Percentiles rank a stretch among this genome's conserved stretches.
Evolutionary conservation across 2,113 vertebrate species (phyloP).

Genomic region (human (Homo sapiens)): DNA sequence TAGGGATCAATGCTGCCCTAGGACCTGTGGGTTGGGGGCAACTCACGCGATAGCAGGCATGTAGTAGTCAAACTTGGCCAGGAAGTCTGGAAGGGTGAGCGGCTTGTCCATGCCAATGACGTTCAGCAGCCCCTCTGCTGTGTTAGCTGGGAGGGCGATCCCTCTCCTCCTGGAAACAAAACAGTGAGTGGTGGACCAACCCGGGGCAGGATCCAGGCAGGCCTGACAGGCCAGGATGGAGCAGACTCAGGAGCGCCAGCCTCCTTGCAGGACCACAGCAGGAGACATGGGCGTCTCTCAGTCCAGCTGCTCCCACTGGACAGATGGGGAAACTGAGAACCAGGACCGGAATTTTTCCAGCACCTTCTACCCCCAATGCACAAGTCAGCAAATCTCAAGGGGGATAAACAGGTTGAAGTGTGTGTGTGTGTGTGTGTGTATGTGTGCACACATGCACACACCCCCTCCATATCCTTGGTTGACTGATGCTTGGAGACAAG

Average conservation of each 20-base stretch:
- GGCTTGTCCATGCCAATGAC: slow-evolving; percentile 84
- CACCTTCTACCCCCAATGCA: not conserved
- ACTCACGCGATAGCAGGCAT: slow-evolving; percentile 97
- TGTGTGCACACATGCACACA: fast-evolving
- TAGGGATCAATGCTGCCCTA: fast-evolving
- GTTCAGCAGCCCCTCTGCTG: slow-evolving; percentile 79
- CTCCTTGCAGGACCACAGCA: not conserved
- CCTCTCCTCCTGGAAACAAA: slow-evolving; percentile 87
- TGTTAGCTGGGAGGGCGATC: slow-evolving; percentile 82
- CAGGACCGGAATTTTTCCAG: not conserved
- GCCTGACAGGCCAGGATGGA: too few relatives aligned
- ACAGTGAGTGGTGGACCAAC: not conserved
- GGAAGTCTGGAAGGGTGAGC: slow-evolving; percentile 85
- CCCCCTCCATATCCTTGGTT: too few relatives aligned
- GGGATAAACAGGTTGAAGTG: not conserved
- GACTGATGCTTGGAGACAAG: not conserved
- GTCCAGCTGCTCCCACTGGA: not conserved
- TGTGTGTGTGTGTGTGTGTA: not conserved
- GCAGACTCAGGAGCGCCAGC: too few relatives aligned
- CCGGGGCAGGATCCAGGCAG: not conserved
- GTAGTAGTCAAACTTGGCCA: slow-evolving; percentile 91
- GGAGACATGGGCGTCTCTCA: not conserved
- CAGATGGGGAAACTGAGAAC: not conserved
- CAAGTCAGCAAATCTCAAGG: not conserved
- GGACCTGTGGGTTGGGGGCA: not conserved